Evolutionary conservation across 2,113 vertebrate species (phyloP).

Genomic region (Notechis scutatus): DNA sequence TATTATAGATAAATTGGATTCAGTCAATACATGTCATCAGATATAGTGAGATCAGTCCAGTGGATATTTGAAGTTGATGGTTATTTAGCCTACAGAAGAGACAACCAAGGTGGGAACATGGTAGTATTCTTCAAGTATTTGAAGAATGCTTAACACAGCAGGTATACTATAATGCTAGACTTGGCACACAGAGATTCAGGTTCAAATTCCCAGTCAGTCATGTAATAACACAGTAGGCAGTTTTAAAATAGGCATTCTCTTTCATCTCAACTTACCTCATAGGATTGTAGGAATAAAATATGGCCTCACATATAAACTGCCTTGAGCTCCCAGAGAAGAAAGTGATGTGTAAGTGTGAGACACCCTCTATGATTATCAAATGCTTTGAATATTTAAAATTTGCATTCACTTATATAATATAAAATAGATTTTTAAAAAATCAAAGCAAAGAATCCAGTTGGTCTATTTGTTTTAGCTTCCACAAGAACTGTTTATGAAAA

Average conservation of each 20-base stretch:
- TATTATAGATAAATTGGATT: not conserved
- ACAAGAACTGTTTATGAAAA: slow-evolving; percentile 79
- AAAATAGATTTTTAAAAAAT: not conserved
- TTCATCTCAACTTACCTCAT: not conserved
- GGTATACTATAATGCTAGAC: not conserved
- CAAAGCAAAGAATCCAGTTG: not conserved
- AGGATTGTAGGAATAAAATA: not conserved
- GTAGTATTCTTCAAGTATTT: not conserved
- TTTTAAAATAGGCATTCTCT: not conserved
- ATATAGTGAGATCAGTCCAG: not conserved
- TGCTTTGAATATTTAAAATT: not conserved
- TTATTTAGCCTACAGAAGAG: not conserved
- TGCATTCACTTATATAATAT: not conserved
- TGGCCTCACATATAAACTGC: not conserved
- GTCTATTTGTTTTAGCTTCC: slow-evolving; percentile 66
- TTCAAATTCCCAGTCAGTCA: not conserved
- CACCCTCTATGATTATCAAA: not conserved
- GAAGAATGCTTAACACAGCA: not conserved
- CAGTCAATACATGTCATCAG: not conserved
- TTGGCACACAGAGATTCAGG: not conserved
- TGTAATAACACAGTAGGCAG: not conserved
- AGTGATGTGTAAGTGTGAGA: not conserved
- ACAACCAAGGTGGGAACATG: not conserved
- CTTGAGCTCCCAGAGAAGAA: not conserved
- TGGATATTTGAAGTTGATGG: not conserved